A percentile compares a stretch with the other conserved stretches of the same genome.
Evolutionary conservation across 2,113 vertebrate species (phyloP).

Genomic region (Nicator chloris): DNA sequence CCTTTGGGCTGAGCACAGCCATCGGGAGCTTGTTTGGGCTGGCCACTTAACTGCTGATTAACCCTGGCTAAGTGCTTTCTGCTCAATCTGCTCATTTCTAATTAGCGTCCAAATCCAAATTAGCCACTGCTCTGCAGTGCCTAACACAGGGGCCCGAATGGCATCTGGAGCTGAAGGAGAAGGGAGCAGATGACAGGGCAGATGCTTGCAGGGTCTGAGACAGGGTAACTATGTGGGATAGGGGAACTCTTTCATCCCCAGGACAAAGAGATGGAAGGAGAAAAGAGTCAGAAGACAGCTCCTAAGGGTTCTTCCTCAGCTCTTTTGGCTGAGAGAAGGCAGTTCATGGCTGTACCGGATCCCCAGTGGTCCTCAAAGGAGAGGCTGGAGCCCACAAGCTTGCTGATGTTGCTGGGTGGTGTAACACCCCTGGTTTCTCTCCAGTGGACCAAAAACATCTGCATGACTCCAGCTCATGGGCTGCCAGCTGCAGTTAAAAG

Average conservation of each 20-base stretch:
- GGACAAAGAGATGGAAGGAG: neutral
- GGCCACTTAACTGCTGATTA: constrained; percentile 60
- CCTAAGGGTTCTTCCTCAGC: neutral
- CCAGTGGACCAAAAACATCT: neutral
- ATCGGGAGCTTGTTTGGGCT: neutral
- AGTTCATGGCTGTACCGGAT: neutral
- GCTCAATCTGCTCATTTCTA: constrained; percentile 34
- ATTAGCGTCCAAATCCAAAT: constrained; percentile 65
- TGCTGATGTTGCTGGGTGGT: neutral
- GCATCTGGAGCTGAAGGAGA: neutral
- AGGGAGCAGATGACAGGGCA: neutral
- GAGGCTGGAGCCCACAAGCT: neutral
- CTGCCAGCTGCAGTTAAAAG: neutral
- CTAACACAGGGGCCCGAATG: neutral
- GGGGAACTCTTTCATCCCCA: neutral
- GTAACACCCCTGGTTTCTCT: neutral
- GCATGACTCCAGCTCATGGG: neutral
- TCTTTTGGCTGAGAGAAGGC: neutral
- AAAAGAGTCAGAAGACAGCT: neutral
- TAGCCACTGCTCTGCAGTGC: neutral
- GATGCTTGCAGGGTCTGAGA: neutral
- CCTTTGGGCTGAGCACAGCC: neutral
- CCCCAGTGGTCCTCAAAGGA: neutral
- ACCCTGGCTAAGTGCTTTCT: constrained; percentile 50
- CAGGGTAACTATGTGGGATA: neutral